These are phyloP conservation scores for Xenopus laevis DNA, from an alignment of 2,113 vertebrate species.

Conservation along the genomic window DNA sequence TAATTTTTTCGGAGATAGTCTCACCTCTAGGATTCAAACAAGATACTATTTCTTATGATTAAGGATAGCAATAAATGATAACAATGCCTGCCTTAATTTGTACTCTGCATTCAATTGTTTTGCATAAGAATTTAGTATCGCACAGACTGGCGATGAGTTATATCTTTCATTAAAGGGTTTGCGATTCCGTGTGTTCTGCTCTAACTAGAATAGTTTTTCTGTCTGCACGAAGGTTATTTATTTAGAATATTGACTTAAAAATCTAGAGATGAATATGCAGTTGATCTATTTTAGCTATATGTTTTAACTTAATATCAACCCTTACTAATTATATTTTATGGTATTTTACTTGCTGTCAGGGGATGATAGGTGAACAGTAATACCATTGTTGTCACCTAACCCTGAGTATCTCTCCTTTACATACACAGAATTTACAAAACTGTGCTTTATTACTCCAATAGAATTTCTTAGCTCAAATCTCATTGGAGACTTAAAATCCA, in stretches of 20 bases:
- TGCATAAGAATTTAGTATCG: conserved; percentile 71
- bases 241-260: conserved; percentile 64
- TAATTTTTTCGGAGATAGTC: conserved; percentile 49
- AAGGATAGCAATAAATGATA: conserved; percentile 70
- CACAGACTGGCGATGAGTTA: conserved; percentile 68
- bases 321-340: conserved; percentile 59
- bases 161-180: conserved; percentile 74
- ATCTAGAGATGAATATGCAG: conserved; percentile 58
- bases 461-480: conserved; percentile 57
- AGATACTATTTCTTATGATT: conserved; percentile 63
- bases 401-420: conserved; percentile 50
- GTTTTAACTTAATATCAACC: conserved; percentile 64
- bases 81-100: conserved; percentile 68
- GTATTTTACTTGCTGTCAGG: conserved; percentile 61
- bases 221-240: conserved; percentile 63
- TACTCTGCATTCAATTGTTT: conserved; percentile 69
- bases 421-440: conserved; percentile 58
- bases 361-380: conserved; percentile 63
- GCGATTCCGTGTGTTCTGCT: conserved; percentile 65
- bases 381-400: conserved; percentile 56
- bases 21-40: conserved; percentile 56
- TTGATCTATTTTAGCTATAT: conserved; percentile 51
- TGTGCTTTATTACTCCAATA: conserved; percentile 57
- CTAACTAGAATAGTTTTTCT: conserved; percentile 69
- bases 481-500: conserved; percentile 55